Percentiles rank a stretch among this genome's conserved stretches.
Evolutionary conservation across 2,113 vertebrate species (phyloP).

Genomic region (Brachirus orientalis): DNA sequence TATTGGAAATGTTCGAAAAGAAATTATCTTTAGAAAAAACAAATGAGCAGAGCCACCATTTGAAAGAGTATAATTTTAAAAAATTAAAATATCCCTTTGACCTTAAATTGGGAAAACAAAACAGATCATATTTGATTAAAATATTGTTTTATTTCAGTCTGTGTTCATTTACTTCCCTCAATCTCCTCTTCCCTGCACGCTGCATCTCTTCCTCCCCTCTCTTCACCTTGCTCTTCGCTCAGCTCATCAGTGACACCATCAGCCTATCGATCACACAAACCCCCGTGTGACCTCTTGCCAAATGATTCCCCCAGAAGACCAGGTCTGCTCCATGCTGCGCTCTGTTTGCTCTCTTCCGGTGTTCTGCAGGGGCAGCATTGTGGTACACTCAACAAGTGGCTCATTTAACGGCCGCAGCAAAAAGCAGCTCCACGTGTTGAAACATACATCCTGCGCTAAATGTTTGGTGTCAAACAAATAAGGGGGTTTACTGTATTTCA

Average conservation of each 20-base stretch:
- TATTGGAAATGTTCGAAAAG: too few relatives aligned
- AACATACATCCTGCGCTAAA: constrained; percentile 67
- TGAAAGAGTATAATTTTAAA: too few relatives aligned
- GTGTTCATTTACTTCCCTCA: background rate
- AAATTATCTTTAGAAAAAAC: too few relatives aligned
- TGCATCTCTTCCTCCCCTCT: constrained; percentile 2
- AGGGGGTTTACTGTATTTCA: background rate
- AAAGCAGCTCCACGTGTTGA: constrained; percentile 55
- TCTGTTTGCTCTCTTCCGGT: constrained; percentile 77
- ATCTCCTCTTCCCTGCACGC: constrained; percentile 2
- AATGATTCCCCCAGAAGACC: constrained; percentile 32
- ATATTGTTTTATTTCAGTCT: too few relatives aligned
- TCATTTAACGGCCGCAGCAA: constrained; percentile 54
- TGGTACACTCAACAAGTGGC: constrained; percentile 70
- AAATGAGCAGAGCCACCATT: too few relatives aligned
- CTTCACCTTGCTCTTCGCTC: constrained; percentile 5
- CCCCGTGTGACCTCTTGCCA: constrained; percentile 40
- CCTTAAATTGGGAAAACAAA: too few relatives aligned
- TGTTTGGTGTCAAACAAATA: constrained; percentile 29
- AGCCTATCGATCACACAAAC: constrained; percentile 54
- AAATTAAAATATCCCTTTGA: too few relatives aligned
- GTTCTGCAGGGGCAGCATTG: constrained; percentile 74
- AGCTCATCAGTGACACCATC: constrained; percentile 45
- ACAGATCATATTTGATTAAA: too few relatives aligned
- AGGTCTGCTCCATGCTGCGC: constrained; percentile 50